These are phyloP conservation scores for Villa cingulata DNA, from an alignment of 2,888 invertebrate genomes.

Conservation along the genomic window DNA sequence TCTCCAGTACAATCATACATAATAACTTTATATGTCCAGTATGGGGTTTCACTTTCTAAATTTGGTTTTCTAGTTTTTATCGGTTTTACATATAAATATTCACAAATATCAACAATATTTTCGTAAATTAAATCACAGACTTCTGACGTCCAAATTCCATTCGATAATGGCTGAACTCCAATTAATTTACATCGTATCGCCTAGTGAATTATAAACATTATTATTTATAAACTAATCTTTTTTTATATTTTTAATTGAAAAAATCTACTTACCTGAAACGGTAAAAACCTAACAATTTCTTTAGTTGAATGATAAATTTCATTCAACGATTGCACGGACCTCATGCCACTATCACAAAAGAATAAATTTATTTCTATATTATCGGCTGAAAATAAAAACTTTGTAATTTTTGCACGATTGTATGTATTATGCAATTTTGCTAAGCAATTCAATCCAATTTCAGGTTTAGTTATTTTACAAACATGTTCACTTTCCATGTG, in stretches of 20 bases:
- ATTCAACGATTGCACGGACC: background rate
- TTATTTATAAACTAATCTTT: background rate
- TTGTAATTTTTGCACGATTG: slow-evolving; percentile 11
- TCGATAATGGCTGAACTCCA: slow-evolving; percentile 8
- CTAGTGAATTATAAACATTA: slow-evolving; percentile 2
- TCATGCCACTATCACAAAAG: slow-evolving; percentile 12
- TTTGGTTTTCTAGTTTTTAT: background rate
- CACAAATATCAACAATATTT: slow-evolving; percentile 3
- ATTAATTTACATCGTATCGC: slow-evolving; percentile 10
- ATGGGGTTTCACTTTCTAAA: slow-evolving; percentile 3
- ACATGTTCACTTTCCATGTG: background rate
- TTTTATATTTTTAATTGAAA: background rate
- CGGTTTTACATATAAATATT: slow-evolving; percentile 8
- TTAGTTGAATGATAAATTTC: slow-evolving; percentile 3
- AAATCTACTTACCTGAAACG: slow-evolving; percentile 12
- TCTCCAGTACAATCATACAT: slow-evolving; percentile 7
- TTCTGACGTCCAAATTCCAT: slow-evolving; percentile 9
- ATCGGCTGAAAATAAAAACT: slow-evolving; percentile 6
- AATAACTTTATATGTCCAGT: slow-evolving; percentile 9
- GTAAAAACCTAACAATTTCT: slow-evolving; percentile 5
- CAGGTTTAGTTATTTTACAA: slow-evolving; percentile 1
- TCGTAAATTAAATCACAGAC: slow-evolving; percentile 11
- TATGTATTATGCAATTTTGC: slow-evolving; percentile 8
- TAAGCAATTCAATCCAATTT: slow-evolving; percentile 11
- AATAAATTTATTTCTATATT: slow-evolving; percentile 8